Evolutionary conservation across 2,113 vertebrate species (phyloP).

Genomic region (Myrmecophaga tridactyla): DNA sequence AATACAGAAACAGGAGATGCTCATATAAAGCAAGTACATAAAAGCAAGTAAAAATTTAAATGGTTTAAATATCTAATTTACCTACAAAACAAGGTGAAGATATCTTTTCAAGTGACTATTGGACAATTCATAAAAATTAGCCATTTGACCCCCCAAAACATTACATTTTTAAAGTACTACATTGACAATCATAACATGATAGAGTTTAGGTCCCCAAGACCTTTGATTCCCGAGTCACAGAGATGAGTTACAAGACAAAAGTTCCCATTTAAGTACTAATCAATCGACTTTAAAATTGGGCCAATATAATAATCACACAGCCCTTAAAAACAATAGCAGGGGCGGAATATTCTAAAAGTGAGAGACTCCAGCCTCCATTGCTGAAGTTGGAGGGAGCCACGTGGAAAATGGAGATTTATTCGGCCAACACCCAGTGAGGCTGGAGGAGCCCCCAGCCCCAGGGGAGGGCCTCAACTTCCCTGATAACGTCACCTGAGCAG

Average conservation of each 20-base stretch:
- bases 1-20: neutral
- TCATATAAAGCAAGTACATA: neutral
- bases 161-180: neutral
- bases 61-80: neutral
- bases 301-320: neutral
- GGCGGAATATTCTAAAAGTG: too few species aligned
- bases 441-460: neutral
- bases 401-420: neutral
- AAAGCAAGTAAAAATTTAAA: neutral
- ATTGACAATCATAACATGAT: accelerated
- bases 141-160: neutral
- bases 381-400: neutral
- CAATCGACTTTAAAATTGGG: neutral
- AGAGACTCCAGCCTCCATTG: too few species aligned
- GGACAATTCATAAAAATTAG: neutral
- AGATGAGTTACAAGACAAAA: neutral
- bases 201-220: neutral
- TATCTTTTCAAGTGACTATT: neutral
- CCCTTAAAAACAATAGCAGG: neutral
- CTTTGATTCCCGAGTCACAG: neutral
- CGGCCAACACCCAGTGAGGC: accelerated
- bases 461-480: neutral
- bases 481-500: too few species aligned
- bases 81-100: neutral
- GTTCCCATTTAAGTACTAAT: neutral